Evolutionary conservation across 2,113 vertebrate genomes (phyloP).

Genomic region (Pleuronectes platessa): DNA sequence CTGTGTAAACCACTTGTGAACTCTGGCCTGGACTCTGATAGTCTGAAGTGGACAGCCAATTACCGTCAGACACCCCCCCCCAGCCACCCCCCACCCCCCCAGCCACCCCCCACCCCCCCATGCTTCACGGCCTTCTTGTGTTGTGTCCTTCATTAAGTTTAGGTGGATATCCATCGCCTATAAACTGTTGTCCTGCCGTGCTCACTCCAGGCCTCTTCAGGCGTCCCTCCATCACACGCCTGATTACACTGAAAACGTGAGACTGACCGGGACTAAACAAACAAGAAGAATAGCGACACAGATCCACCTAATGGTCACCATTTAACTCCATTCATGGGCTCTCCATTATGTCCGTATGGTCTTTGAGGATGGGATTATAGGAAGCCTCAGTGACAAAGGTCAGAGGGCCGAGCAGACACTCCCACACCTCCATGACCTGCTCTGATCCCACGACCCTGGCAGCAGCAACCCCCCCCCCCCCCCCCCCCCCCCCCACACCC

Average conservation of each 20-base stretch:
- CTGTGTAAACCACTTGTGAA: conserved; percentile 41
- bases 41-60: conserved; percentile 69
- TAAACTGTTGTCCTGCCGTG: conserved; percentile 37
- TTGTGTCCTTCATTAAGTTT: conserved; percentile 35
- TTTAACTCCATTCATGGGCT: conserved; percentile 77
- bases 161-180: conserved; percentile 59
- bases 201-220: conserved; percentile 43
- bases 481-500: conserved; percentile 5
- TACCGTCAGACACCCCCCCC: conserved; percentile 10
- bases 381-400: conserved; percentile 79
- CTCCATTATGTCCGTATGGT: conserved; percentile 75
- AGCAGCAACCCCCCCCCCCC: conserved; percentile 36
- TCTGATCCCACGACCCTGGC: conserved; percentile 80
- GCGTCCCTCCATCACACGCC: conserved; percentile 70
- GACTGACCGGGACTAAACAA: conserved; percentile 76
- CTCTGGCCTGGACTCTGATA: conserved; percentile 23
- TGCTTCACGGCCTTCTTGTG: conserved; percentile 28
- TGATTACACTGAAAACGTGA: conserved; percentile 69
- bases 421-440: conserved; percentile 74
- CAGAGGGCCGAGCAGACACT: conserved; percentile 77
- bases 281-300: conserved; percentile 77
- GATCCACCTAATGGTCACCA: conserved; percentile 74
- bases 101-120: background rate
- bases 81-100: background rate
- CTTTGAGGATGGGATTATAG: conserved; percentile 79